These are phyloP conservation scores for Coptodon bakossiorum DNA, from an alignment of 2,113 vertebrate genomes.

Conservation along the genomic window DNA sequence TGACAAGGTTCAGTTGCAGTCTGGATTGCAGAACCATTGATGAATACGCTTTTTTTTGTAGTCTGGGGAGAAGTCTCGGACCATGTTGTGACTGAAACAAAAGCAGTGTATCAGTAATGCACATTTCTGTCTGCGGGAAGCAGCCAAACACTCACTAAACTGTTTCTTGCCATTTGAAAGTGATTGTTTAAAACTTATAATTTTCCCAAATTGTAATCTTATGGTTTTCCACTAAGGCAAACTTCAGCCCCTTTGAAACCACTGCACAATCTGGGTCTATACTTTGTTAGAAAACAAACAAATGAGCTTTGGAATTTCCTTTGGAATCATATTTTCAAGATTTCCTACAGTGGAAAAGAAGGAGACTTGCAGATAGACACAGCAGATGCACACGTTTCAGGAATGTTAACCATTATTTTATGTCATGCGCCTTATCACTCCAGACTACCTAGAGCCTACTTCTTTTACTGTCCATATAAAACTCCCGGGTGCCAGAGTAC, in stretches of 20 bases:
- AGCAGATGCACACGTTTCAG: neutral
- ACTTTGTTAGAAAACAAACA: conserved; percentile 32
- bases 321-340: neutral
- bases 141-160: neutral
- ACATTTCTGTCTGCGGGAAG: conserved; percentile 20
- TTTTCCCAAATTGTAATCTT: conserved; percentile 42
- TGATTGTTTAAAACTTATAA: conserved; percentile 40
- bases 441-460: neutral
- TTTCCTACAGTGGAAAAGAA: neutral
- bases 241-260: conserved; percentile 15
- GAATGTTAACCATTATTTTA: neutral
- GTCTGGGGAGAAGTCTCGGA: neutral
- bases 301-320: neutral
- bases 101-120: neutral
- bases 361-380: neutral
- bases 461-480: neutral
- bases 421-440: neutral
- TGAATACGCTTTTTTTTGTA: neutral
- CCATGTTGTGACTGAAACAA: neutral
- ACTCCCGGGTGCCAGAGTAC: neutral
- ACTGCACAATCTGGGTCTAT: neutral
- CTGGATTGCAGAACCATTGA: neutral
- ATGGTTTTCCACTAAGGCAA: conserved; percentile 29
- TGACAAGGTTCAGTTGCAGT: neutral
- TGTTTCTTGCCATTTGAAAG: conserved; percentile 33